phyloP scores from a whole-genome alignment of 2,888 invertebrate species.

The Caenorhabditis afra region DNA sequence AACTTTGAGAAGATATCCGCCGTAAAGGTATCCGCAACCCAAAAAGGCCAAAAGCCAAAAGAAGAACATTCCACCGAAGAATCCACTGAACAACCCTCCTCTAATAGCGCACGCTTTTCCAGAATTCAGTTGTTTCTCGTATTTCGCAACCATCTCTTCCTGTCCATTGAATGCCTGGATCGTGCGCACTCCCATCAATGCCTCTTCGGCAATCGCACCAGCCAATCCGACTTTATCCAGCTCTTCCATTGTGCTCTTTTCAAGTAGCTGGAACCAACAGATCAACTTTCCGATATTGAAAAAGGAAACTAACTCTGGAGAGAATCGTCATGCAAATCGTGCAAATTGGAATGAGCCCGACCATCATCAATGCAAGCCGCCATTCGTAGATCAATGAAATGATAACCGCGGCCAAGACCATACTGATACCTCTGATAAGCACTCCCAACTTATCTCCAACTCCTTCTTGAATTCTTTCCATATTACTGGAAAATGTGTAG shows the following conservation, averaged over 20 bases:
- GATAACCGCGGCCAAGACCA: constrained; percentile 68
- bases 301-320: constrained; percentile 62
- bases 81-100: constrained; percentile 76
- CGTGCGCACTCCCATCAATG: constrained; percentile 74
- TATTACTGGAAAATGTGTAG: constrained; percentile 47
- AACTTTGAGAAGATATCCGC: constrained; percentile 69
- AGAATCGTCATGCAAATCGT: constrained; percentile 72
- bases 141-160: constrained; percentile 71
- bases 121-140: constrained; percentile 63
- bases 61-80: constrained; percentile 76
- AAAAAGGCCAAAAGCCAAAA: constrained; percentile 72
- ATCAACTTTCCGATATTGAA: neutral
- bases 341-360: constrained; percentile 71
- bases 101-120: constrained; percentile 70
- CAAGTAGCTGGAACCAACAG: constrained; percentile 64
- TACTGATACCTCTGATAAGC: constrained; percentile 69
- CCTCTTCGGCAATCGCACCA: constrained; percentile 75
- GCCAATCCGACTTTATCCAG: constrained; percentile 72
- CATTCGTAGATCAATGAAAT: constrained; percentile 73
- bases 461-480: constrained; percentile 69
- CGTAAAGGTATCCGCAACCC: constrained; percentile 72
- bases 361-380: constrained; percentile 73
- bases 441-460: constrained; percentile 76
- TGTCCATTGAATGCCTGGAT: constrained; percentile 77
- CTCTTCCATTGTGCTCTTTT: constrained; percentile 67